Base-by-base conservation (phyloP, 2,888 invertebrate genomes). In the Chrysopilus asiliformis region DNA sequence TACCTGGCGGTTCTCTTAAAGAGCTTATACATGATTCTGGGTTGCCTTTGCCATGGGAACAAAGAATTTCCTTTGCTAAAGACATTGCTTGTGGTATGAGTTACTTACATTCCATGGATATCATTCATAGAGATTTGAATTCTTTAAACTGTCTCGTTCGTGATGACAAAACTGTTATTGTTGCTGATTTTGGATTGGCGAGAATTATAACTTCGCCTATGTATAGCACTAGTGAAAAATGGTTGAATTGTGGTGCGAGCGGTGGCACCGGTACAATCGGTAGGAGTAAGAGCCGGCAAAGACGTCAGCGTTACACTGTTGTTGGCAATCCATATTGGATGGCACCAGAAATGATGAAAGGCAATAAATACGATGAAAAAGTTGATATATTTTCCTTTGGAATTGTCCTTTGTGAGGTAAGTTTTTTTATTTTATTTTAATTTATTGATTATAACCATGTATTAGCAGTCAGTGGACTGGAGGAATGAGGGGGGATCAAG, bases 331-430 rank as follows among this genome's bases (percentile, higher is more conserved):
- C 94, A 1, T 94, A 91, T 63, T 94, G 93, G 91, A 94, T 94
- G 94, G 94, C 94, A 1, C 94, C 94, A 1, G 94, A 94, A 64
- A 94, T 94, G 94, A 87, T 94, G 86, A 89, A 85, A 58, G 91
- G 91, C 14, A 84, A 87, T 52, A 84, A 85, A 46, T 94, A 94
- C 58, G 93, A 94, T 55, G 93, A 94, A 58, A 90, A 90, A 61
- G 94, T 94, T 1, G 94, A 94, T 55, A 81, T 94, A 42, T 94
- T 94, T 64, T 91, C 91, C 17, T 94, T 87, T 62, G 94, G 94
- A 20, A 93, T 94, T 45, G 82, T 94, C 41, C 66, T 93, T 4
- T 94, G 94, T 57, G 94, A 94, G 78, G 86, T 86, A 51, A 55
- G 58, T 45, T 10, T 8, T 22, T 8, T 22, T 22, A 8, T 7